These are phyloP conservation scores for Rhombomys opimus DNA, from an alignment of 2,113 vertebrate species.

Conservation along the genomic window DNA sequence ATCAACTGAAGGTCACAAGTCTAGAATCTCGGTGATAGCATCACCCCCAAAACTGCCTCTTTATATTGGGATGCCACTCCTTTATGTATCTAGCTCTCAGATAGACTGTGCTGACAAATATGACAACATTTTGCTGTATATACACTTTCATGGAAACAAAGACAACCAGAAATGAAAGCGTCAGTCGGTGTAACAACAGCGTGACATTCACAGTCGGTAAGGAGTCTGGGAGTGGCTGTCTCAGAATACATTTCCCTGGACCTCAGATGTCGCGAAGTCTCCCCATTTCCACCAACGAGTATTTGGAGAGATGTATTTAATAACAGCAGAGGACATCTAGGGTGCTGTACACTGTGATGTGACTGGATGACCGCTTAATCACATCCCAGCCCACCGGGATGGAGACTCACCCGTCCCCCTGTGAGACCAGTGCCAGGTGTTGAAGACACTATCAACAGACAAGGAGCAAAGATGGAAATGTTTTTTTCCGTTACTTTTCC, in stretches of 20 bases:
- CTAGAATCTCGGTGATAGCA: neutral
- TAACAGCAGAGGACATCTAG: neutral
- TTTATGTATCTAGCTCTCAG: neutral
- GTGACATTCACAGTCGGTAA: neutral
- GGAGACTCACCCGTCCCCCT: neutral
- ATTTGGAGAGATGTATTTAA: constrained; percentile 33
- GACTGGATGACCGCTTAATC: neutral
- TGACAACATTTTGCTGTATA: neutral
- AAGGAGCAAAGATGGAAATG: neutral
- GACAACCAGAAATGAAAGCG: neutral
- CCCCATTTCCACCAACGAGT: neutral
- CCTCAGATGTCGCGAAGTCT: neutral
- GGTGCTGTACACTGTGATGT: neutral
- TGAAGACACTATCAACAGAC: neutral
- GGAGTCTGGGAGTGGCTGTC: neutral
- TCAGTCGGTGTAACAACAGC: too few species aligned
- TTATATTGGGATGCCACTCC: neutral
- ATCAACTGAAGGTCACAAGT: neutral
- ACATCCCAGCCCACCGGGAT: neutral
- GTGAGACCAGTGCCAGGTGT: neutral
- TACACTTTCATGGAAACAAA: neutral
- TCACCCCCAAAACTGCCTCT: neutral
- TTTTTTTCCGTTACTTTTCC: neutral
- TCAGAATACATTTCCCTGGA: constrained; percentile 35
- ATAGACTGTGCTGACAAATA: neutral